Percentiles rank a stretch among this genome's conserved stretches.
Conservation (phyloP, 2,797 vertebrate genomes). For the Clamator glandarius region DNA sequence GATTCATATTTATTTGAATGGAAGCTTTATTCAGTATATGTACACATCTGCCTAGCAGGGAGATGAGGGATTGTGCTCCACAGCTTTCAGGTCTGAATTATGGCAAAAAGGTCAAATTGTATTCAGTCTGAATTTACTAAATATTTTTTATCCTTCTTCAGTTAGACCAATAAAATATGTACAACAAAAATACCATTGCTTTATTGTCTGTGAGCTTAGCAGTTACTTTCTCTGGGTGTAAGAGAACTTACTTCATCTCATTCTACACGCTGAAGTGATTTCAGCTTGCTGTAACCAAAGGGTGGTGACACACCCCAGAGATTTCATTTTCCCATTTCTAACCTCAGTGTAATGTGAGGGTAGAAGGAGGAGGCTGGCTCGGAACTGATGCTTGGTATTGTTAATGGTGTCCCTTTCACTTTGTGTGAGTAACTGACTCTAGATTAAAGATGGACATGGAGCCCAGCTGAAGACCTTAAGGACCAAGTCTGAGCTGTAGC, state of each 20-base stretch:
- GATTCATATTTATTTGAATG: not conserved
- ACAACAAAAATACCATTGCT: not conserved
- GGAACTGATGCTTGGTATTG: not conserved
- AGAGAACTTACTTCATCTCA: not conserved
- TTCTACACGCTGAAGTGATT: not conserved
- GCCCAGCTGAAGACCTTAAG: not conserved
- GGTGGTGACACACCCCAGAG: accelerated
- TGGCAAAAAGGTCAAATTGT: not conserved
- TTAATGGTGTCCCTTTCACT: not conserved
- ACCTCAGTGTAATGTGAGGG: not conserved
- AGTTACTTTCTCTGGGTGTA: not conserved
- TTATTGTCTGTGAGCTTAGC: not conserved
- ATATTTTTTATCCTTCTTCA: not conserved
- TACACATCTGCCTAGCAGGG: too few species aligned
- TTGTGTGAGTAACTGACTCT: not conserved
- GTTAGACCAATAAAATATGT: not conserved
- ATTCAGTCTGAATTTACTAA: not conserved
- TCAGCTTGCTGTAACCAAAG: not conserved
- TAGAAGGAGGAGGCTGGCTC: not conserved
- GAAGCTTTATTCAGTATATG: not conserved
- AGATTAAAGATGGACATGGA: not conserved
- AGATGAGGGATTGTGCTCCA: not conserved
- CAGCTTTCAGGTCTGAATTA: not conserved
- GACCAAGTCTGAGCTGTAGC: not conserved
- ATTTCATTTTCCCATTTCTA: not conserved